These are phyloP conservation scores for Rhyacichthys aspro DNA, from an alignment of 2,797 vertebrate genomes.

Conservation along the genomic window DNA sequence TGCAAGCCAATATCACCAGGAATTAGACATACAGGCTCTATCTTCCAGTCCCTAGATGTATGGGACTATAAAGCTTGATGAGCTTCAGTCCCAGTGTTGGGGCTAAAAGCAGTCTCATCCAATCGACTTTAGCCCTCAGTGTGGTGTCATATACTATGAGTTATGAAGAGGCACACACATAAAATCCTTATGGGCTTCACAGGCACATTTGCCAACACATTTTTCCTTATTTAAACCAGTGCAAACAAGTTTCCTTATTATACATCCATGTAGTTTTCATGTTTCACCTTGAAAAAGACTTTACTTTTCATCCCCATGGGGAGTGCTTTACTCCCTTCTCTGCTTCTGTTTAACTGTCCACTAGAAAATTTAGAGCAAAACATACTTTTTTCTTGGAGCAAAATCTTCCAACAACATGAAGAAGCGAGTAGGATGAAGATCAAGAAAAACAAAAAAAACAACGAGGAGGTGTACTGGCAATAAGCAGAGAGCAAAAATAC, in stretches of 20 bases:
- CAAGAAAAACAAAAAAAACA: too few species aligned
- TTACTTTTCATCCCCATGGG: conserved; percentile 35
- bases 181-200: not conserved
- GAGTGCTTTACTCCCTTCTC: conserved; percentile 53
- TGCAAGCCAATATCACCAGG: conserved; percentile 50
- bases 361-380: conserved; percentile 47
- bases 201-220: not conserved
- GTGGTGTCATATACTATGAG: not conserved
- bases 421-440: conserved; percentile 49
- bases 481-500: conserved; percentile 25
- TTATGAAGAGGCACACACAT: not conserved
- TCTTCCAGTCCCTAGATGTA: conserved; percentile 42
- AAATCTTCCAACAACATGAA: conserved; percentile 58
- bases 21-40: conserved; percentile 64
- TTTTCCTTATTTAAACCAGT: conserved; percentile 11
- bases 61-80: conserved; percentile 21
- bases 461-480: conserved; percentile 37
- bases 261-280: too few species aligned
- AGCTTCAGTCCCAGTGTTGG: conserved; percentile 7
- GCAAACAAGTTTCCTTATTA: conserved; percentile 19
- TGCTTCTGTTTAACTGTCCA: conserved; percentile 51
- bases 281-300: conserved; percentile 5
- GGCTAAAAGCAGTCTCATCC: not conserved
- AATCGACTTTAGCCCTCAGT: not conserved
- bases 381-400: conserved; percentile 52